These are phyloP conservation scores for Oscarella lobularis DNA, from an alignment of 37 sponge, comb jelly and placozoan species.

Conservation along the genomic window DNA sequence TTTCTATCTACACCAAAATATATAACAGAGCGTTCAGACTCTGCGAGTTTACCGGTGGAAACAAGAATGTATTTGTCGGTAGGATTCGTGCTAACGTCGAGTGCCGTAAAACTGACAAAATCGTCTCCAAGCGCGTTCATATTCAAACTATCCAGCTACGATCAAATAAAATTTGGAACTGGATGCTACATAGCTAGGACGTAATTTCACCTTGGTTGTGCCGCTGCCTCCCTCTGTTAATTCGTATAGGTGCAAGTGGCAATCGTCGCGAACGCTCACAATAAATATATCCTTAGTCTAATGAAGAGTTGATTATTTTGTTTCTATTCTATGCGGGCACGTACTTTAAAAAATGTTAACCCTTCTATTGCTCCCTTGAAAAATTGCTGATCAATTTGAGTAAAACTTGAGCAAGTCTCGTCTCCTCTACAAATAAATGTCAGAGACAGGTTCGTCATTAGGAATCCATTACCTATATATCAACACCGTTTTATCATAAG, in stretches of 20 bases:
- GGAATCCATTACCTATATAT: constrained; percentile 27
- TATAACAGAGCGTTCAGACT: background rate
- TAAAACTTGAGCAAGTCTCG: too few species aligned
- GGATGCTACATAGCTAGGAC: too few species aligned
- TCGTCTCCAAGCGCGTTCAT: constrained; percentile 72
- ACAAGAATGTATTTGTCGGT: constrained; percentile 37
- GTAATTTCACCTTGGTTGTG: too few species aligned
- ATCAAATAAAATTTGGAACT: too few species aligned
- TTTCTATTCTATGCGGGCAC: background rate
- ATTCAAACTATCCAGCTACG: constrained; percentile 59
- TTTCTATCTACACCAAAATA: constrained; percentile 30
- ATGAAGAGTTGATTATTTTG: background rate
- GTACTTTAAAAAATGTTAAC: constrained; percentile 39
- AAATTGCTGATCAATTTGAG: constrained; percentile 29
- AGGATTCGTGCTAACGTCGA: constrained; percentile 71
- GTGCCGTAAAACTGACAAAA: constrained; percentile 68
- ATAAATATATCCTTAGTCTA: background rate
- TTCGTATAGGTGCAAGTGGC: background rate
- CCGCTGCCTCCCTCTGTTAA: background rate
- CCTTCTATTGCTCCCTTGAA: constrained; percentile 56
- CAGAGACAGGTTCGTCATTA: background rate
- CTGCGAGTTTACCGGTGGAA: constrained; percentile 47
- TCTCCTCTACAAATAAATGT: too few species aligned
- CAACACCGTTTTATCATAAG: constrained; percentile 58
- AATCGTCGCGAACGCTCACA: background rate